phyloP scores from a whole-genome alignment of 2,113 vertebrate species.

The Dicrurus megarhynchus region DNA sequence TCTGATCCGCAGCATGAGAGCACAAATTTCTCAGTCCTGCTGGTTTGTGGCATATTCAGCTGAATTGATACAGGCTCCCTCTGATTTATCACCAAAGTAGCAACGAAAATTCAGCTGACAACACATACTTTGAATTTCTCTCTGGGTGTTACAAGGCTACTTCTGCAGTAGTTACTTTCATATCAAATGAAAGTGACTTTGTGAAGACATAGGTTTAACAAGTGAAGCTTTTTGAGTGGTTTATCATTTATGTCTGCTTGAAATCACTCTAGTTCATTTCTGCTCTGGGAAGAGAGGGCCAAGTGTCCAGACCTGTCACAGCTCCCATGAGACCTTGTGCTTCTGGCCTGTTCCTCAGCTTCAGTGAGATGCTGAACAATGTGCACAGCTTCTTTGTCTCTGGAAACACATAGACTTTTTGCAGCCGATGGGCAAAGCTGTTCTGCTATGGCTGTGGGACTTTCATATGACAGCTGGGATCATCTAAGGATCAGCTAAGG shows the following conservation, averaged over 20 bases:
- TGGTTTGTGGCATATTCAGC: not conserved
- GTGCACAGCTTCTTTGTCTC: rapidly evolving
- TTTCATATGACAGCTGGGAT: not conserved
- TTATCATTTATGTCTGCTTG: not conserved
- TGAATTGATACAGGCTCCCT: not conserved
- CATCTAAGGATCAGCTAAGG: not conserved
- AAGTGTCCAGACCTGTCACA: not conserved
- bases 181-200: not conserved
- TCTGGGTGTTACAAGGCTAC: not conserved
- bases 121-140: not conserved
- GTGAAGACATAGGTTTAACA: not conserved
- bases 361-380: not conserved
- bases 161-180: not conserved
- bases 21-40: not conserved
- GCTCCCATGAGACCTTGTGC: not conserved
- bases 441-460: not conserved
- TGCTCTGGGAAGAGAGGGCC: not conserved
- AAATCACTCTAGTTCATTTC: not conserved
- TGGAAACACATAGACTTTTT: not conserved
- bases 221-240: not conserved
- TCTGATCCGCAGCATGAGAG: not conserved
- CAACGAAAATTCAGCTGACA: slow-evolving; percentile 15
- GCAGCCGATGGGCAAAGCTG: not conserved
- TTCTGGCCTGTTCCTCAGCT: not conserved
- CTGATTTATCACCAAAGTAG: slow-evolving; percentile 11